Percentiles rank a stretch among this genome's conserved stretches.
These are phyloP conservation scores for Platysternon megacephalum DNA, from an alignment of 2,113 vertebrate species.

Conservation along the genomic window DNA sequence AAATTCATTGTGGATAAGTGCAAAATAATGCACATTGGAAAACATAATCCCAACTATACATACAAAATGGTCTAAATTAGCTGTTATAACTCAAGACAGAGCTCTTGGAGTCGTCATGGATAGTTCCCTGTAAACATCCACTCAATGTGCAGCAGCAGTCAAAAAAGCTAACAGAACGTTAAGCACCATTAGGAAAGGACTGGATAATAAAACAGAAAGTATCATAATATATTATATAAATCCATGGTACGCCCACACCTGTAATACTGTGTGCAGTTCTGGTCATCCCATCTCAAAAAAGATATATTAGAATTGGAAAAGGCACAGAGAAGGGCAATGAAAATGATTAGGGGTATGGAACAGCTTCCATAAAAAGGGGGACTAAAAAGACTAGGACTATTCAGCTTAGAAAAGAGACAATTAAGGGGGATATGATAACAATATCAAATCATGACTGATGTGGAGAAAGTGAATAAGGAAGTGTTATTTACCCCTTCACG, in stretches of 20 bases:
- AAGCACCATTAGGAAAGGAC: no score
- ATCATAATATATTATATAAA: neutral
- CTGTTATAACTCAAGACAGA: no score
- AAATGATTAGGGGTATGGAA: neutral
- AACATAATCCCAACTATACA: no score
- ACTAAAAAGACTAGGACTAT: neutral
- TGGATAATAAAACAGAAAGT: neutral
- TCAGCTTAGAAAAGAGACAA: neutral
- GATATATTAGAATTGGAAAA: neutral
- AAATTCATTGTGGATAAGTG: no score
- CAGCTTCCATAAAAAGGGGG: neutral
- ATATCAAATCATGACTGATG: no score
- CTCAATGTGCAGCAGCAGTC: no score
- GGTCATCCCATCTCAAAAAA: no score
- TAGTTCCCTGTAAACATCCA: no score
- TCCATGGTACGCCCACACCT: neutral
- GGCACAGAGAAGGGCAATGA: neutral
- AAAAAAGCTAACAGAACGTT: no score
- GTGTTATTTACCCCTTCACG: neutral
- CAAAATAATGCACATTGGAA: no score
- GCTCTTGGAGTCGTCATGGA: no score
- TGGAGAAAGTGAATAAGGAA: neutral
- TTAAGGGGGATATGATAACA: neutral
- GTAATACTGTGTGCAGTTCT: neutral
- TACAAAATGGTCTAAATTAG: no score